phyloP scores from a whole-genome alignment of 2,113 vertebrate species.

The Clupea harengus region DNA sequence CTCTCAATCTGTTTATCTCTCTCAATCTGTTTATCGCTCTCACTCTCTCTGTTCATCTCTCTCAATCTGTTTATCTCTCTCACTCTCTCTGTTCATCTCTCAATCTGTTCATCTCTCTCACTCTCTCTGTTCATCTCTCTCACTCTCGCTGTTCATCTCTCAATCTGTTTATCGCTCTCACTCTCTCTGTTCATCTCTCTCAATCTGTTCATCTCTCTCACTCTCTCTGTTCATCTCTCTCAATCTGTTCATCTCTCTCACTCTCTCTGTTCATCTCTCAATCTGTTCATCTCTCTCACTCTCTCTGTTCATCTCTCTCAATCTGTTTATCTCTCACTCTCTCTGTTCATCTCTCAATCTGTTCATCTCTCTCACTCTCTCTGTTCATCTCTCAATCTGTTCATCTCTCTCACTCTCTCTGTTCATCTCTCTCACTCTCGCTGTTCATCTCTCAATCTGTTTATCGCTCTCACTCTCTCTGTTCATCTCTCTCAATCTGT shows the following conservation, averaged over 20 bases:
- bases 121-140: background rate
- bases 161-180: no score
- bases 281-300: background rate
- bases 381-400: background rate
- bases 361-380: background rate
- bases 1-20: background rate
- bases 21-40: background rate
- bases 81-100: conserved; percentile 14
- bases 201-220: background rate
- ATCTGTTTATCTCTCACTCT: background rate
- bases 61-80: background rate
- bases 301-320: background rate
- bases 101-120: background rate
- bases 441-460: background rate
- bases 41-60: background rate
- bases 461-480: no score
- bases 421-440: background rate
- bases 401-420: background rate
- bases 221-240: background rate
- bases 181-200: background rate
- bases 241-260: background rate
- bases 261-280: no score
- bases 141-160: no score
- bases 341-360: background rate
- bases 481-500: background rate